These are phyloP conservation scores for Bubalus kerabau DNA, from an alignment of 2,113 vertebrate species.

Conservation along the genomic window DNA sequence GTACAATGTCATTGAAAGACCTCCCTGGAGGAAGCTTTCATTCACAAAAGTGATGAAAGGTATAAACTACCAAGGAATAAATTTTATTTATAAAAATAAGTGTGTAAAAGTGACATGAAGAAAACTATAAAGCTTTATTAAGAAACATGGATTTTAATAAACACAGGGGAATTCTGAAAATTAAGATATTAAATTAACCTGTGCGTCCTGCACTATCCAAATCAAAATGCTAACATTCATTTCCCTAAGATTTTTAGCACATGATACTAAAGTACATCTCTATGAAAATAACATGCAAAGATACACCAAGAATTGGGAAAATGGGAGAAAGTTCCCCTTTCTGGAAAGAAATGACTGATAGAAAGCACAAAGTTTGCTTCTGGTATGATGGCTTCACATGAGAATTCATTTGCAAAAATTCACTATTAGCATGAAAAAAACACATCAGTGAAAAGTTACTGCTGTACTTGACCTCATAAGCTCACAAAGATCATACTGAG, in stretches of 20 bases:
- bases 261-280: neutral
- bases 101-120: neutral
- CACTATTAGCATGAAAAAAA: neutral
- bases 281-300: neutral
- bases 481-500: neutral
- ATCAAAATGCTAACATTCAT: neutral
- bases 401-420: neutral
- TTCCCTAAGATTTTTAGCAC: constrained; percentile 9
- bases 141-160: neutral
- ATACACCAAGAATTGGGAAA: neutral
- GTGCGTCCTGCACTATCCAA: neutral
- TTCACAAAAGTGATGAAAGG: neutral
- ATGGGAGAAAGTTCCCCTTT: neutral
- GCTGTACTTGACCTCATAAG: neutral
- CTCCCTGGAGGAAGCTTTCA: neutral
- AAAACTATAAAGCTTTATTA: neutral
- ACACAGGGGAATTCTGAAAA: neutral
- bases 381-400: neutral
- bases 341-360: neutral
- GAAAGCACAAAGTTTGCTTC: neutral
- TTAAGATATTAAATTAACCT: neutral
- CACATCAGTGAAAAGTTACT: neutral
- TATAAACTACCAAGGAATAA: neutral
- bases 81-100: neutral
- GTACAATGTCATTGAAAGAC: neutral